A percentile compares a stretch with the other conserved stretches of the same genome.
Evolutionary conservation across 1,140 invertebrate genomes (phyloP).

Genomic region (Coboldia fuscipes): DNA sequence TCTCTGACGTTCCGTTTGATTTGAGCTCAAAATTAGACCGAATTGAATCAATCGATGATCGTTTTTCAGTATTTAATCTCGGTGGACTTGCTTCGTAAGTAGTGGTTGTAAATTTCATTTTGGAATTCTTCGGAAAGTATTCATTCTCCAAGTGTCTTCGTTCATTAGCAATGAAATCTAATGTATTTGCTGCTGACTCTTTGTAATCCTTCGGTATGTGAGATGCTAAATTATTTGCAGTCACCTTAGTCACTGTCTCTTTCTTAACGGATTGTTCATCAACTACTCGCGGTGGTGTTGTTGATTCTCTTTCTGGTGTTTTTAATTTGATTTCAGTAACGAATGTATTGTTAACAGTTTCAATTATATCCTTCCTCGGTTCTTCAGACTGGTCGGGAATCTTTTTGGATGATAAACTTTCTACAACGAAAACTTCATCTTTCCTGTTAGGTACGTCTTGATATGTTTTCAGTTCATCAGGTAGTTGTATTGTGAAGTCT

Average conservation of each 20-base stretch:
- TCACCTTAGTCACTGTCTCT: not conserved
- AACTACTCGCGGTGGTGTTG: not conserved
- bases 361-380: not conserved
- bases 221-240: not conserved
- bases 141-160: constrained; percentile 22
- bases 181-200: constrained; percentile 3
- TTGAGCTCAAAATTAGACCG: constrained; percentile 24
- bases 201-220: not conserved
- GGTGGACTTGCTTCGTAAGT: constrained; percentile 28
- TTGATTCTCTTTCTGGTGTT: not conserved
- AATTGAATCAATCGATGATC: constrained; percentile 25
- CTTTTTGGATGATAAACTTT: constrained; percentile 1
- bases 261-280: not conserved
- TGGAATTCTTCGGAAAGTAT: constrained; percentile 24
- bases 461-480: not conserved
- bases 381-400: not conserved
- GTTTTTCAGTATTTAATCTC: constrained; percentile 14
- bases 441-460: not conserved
- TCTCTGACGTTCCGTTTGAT: constrained; percentile 6
- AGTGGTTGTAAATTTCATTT: constrained; percentile 32
- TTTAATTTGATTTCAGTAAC: constrained; percentile 1
- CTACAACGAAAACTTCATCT: not conserved
- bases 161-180: constrained; percentile 25
- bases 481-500: constrained; percentile 3
- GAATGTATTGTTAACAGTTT: constrained; percentile 1